Conservation (phyloP, 2,888 invertebrate genomes). For the Pecten maximus region DNA sequence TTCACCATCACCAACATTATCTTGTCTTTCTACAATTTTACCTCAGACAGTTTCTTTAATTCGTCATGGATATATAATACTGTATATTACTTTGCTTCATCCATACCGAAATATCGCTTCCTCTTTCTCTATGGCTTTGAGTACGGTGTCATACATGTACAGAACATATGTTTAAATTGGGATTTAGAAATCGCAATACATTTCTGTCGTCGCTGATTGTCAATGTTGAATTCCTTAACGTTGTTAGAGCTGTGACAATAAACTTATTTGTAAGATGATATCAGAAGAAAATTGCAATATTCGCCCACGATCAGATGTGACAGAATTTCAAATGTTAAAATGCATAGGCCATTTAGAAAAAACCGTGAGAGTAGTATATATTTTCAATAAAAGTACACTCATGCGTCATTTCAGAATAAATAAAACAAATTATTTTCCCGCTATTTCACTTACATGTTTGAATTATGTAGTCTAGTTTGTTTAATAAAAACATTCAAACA, state of each 20-base stretch:
- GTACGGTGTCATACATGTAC: not conserved
- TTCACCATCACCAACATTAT: not conserved
- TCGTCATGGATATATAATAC: not conserved
- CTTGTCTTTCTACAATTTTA: not conserved
- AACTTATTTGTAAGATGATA: not conserved
- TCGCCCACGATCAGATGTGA: not conserved
- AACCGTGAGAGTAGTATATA: not conserved
- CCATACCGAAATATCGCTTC: not conserved
- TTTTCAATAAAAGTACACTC: not conserved
- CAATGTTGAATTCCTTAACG: not conserved
- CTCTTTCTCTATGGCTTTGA: not conserved
- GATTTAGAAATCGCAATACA: not conserved
- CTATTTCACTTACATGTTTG: not conserved
- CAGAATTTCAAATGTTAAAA: not conserved
- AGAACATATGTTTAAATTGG: not conserved
- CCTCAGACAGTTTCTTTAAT: not conserved
- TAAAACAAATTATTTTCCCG: not conserved
- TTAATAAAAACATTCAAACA: not conserved
- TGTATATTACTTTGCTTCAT: not conserved
- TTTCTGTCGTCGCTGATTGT: not conserved
- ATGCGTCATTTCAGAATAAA: not conserved
- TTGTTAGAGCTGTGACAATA: not conserved
- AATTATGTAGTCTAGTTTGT: not conserved
- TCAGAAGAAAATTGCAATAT: no score
- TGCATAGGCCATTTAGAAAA: not conserved